These are phyloP conservation scores for Ectobius pallidus DNA, from an alignment of 2,888 invertebrate genomes.

Conservation along the genomic window DNA sequence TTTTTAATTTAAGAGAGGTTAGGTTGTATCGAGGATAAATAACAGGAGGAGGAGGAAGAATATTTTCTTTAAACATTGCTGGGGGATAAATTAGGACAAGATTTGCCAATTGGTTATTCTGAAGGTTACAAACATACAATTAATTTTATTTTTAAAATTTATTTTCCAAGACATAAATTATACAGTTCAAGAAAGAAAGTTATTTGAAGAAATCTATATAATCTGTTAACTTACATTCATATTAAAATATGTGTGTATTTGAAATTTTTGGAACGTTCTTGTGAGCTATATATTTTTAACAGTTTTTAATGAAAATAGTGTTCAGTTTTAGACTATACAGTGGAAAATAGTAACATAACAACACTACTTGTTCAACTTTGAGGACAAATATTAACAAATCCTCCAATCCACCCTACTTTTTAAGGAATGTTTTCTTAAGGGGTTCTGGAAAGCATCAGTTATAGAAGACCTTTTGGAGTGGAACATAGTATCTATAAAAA, in stretches of 20 bases:
- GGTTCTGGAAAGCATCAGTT: not conserved
- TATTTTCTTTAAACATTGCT: too few species aligned
- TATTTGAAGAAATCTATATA: slow-evolving; percentile 13
- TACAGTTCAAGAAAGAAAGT: slow-evolving; percentile 17
- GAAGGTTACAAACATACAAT: too few species aligned
- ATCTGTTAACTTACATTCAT: slow-evolving; percentile 18
- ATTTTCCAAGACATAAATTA: slow-evolving; percentile 26
- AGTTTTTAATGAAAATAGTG: slow-evolving; percentile 10
- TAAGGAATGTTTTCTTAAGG: slow-evolving; percentile 17
- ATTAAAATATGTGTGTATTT: slow-evolving; percentile 19
- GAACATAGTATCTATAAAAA: not conserved
- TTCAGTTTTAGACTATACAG: not conserved
- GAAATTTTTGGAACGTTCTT: slow-evolving; percentile 8
- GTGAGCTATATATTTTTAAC: slow-evolving; percentile 15
- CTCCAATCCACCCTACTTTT: slow-evolving; percentile 6
- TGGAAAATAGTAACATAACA: not conserved
- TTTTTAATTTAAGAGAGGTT: too few species aligned
- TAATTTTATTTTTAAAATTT: slow-evolving; percentile 8
- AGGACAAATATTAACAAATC: not conserved
- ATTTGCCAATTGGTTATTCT: too few species aligned
- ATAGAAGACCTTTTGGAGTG: not conserved
- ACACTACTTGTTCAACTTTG: not conserved
- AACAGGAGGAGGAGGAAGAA: too few species aligned
- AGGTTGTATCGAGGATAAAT: too few species aligned
- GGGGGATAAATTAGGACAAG: too few species aligned